Conservation (phyloP, 2,888 invertebrate species). For the Tryphoninae sp. region DNA sequence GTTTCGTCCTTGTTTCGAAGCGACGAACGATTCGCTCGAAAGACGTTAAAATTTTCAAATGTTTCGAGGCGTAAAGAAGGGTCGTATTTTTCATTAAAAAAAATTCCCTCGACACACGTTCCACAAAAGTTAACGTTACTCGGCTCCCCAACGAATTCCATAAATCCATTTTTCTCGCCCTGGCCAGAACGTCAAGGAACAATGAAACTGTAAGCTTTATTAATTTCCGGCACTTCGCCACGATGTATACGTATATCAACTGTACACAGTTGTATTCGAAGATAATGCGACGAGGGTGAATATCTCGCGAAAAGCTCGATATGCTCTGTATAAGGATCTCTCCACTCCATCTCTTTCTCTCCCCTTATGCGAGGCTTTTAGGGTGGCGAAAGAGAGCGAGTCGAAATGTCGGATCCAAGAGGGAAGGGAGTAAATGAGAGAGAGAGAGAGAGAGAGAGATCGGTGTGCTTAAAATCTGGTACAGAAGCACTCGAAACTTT, state of each 20-base stretch:
- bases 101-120: not conserved
- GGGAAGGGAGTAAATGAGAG: conserved; percentile 21
- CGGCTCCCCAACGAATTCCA: not conserved
- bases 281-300: conserved; percentile 48
- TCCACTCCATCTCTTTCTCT: conserved; percentile 15
- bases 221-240: conserved; percentile 68
- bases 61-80: too few species aligned
- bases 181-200: conserved; percentile 7
- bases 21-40: too few species aligned
- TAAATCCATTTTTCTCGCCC: not conserved
- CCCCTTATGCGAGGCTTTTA: conserved; percentile 5
- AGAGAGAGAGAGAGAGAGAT: conserved; percentile 46
- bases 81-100: too few species aligned
- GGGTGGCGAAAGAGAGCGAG: conserved; percentile 28
- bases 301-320: conserved; percentile 30
- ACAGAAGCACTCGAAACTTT: conserved; percentile 60
- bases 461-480: conserved; percentile 60
- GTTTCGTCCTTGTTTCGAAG: too few species aligned
- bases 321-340: conserved; percentile 28
- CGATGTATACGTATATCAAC: conserved; percentile 15
- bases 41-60: too few species aligned
- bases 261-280: conserved; percentile 43
- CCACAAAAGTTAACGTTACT: not conserved
- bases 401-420: not conserved
- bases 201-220: conserved; percentile 49